Evolutionary conservation across 2,797 vertebrate genomes (phyloP).

Genomic region (Petrocephalus schoutedeni): DNA sequence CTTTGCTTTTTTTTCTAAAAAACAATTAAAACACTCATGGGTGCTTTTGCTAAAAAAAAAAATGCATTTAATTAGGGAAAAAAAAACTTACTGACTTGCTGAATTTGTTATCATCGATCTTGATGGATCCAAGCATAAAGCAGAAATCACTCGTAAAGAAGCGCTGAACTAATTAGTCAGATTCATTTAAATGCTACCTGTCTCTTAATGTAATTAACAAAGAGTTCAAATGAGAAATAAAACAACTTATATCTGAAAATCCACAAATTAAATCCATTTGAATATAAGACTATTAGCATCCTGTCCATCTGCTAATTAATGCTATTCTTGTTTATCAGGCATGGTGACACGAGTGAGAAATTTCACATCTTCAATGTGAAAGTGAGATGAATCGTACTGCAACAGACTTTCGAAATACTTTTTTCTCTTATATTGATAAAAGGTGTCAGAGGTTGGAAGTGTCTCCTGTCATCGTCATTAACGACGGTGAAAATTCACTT

Average conservation of each 20-base stretch:
- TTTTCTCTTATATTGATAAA: not conserved
- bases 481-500: not conserved
- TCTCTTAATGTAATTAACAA: not conserved
- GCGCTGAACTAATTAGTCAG: not conserved
- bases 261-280: not conserved
- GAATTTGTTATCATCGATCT: not conserved
- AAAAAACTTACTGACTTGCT: not conserved
- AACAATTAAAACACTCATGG: not conserved
- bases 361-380: not conserved
- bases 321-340: not conserved
- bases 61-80: not conserved
- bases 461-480: not conserved
- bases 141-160: not conserved
- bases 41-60: not conserved
- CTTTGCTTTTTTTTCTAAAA: not conserved
- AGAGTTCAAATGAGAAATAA: not conserved
- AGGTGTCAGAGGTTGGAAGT: not conserved
- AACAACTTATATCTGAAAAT: not conserved
- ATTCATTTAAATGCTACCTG: not conserved
- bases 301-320: not conserved
- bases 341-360: not conserved
- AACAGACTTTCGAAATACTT: not conserved
- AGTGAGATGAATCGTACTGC: not conserved
- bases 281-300: not conserved
- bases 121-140: not conserved